Evolutionary conservation across 2,797 vertebrate genomes (phyloP).

Genomic region (Microcaecilia unicolor): DNA sequence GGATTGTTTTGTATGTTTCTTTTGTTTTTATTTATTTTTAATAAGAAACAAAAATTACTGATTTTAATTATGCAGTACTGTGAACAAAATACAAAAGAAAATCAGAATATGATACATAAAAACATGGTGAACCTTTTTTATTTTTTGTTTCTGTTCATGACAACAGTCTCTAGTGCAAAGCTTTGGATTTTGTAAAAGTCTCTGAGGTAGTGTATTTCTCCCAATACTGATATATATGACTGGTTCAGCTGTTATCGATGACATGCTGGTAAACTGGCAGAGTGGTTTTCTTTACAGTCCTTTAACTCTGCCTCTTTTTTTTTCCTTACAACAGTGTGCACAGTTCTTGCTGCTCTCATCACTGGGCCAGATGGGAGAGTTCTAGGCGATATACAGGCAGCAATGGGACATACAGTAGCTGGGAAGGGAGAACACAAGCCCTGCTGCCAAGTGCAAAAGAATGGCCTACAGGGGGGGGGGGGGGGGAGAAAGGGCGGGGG

Average conservation of each 20-base stretch:
- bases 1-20: slow-evolving; percentile 9
- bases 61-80: slow-evolving; percentile 27
- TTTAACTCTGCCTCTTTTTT: slow-evolving; percentile 30
- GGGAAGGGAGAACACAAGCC: slow-evolving; percentile 31
- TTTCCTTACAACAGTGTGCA: slow-evolving; percentile 50
- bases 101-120: slow-evolving; percentile 36
- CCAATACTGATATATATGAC: slow-evolving; percentile 22
- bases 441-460: slow-evolving; percentile 35
- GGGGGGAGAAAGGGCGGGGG: slow-evolving; percentile 19
- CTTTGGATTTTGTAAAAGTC: slow-evolving; percentile 24
- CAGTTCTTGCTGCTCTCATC: slow-evolving; percentile 47
- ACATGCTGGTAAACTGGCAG: slow-evolving; percentile 29
- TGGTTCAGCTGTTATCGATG: slow-evolving; percentile 31
- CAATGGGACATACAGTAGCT: slow-evolving; percentile 38
- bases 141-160: slow-evolving; percentile 19
- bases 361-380: slow-evolving; percentile 41
- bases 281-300: slow-evolving; percentile 45
- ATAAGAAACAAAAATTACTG: slow-evolving; percentile 48
- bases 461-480: no score
- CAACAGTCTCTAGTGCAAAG: slow-evolving; percentile 41
- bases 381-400: slow-evolving; percentile 36
- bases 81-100: slow-evolving; percentile 46
- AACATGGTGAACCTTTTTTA: slow-evolving; percentile 34
- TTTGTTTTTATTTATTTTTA: slow-evolving; percentile 2
- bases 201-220: slow-evolving; percentile 27